These are phyloP conservation scores for Drosophila orosa DNA, from an alignment of 1,140 invertebrate genomes.

Conservation along the genomic window DNA sequence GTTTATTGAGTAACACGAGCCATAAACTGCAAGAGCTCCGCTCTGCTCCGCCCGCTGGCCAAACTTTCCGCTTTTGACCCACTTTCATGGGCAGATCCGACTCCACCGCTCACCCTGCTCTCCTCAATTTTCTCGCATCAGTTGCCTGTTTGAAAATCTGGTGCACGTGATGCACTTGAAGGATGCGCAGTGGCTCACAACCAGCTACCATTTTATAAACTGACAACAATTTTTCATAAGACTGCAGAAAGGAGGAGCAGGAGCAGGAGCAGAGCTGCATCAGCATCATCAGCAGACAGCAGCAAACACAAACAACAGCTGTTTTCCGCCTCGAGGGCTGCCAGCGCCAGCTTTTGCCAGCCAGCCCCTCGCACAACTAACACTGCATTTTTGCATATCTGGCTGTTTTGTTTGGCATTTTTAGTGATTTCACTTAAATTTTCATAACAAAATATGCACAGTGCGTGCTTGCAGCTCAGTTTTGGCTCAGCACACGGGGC, in stretches of 20 bases:
- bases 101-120: neutral
- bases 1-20: conserved; percentile 74
- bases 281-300: conserved; percentile 40
- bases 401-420: conserved; percentile 79
- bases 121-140: conserved; percentile 22
- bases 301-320: conserved; percentile 54
- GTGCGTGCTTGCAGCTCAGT: conserved; percentile 73
- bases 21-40: conserved; percentile 61
- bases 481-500: conserved; percentile 33
- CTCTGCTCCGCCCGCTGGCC: conserved; percentile 8
- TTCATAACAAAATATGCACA: conserved; percentile 80
- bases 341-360: conserved; percentile 10
- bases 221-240: conserved; percentile 78
- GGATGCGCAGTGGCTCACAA: conserved; percentile 62
- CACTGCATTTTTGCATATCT: conserved; percentile 66
- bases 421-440: conserved; percentile 83
- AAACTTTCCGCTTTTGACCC: conserved; percentile 58
- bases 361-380: conserved; percentile 10
- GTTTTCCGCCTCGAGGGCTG: conserved; percentile 57
- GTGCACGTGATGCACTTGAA: conserved; percentile 67
- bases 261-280: conserved; percentile 8
- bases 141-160: conserved; percentile 51
- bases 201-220: conserved; percentile 74
- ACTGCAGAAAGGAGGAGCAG: conserved; percentile 12
- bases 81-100: conserved; percentile 30